Evolutionary conservation across 92 coral and sea anemone species (phyloP), one percentile per base, ranked within the genome.

Genomic region (Paragorgia papillata): DNA sequence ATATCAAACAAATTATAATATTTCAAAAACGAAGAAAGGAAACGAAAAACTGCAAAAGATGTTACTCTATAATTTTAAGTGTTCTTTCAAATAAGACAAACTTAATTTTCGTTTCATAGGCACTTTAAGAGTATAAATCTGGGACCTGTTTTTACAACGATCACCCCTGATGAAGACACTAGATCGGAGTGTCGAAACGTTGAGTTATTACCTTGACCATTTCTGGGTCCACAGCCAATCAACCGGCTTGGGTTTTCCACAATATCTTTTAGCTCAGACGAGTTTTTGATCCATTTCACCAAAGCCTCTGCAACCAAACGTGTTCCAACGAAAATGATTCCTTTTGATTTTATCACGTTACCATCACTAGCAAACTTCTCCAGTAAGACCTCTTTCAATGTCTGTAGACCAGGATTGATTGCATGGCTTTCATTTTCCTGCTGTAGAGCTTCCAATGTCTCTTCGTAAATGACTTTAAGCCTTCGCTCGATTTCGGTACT

Each of bases 201-300:
- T n/a, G n/a, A n/a, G n/a, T n/a, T 21, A 9, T 43, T 68, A 68
- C 75, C 49, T 85, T 44, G 80, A 83, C 97, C 92, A 62, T 91
- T 84, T 43, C 89, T 83, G 19, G 88, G 84, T 49, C 97, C 97
- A 75, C 91, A 85, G 19, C 97, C 97, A 49, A 91, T 88, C 46
- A 91, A 69, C 3, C 82, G 66, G 60, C 85, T 89, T 2, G 97
- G 87, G 56, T 65, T 81, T n/a, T n/a, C n/a, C 28, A 91, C 85
- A 20, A 82, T 43, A n/a, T 66, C 76, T 19, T 80, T 57, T 17
- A 91, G 87, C 13, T 69, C 78, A 0, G 70, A 28, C 7, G 71
- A 84, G 25, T 89, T 90, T 39, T 84, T 65, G 21, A 91, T 43
- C 97, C 97, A 91, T 2, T 89, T 79, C 51, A 62, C 85, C 39